Conservation (phyloP, 2,797 vertebrate genomes). For the Spinibarbus caldwelli region DNA sequence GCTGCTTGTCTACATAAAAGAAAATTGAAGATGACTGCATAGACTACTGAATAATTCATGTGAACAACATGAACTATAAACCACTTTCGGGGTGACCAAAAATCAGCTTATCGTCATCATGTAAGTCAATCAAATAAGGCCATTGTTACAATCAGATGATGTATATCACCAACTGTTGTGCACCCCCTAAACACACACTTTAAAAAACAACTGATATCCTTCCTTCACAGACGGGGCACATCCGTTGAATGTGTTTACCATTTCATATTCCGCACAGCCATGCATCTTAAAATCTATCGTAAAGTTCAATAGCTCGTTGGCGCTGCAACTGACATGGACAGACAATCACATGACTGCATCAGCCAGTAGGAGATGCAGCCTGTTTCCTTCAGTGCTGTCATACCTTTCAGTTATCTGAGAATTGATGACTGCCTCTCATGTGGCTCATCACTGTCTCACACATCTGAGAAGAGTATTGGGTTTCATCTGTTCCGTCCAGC, state of each 20-base stretch:
- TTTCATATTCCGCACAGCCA: slow-evolving; percentile 44
- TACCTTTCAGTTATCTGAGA: slow-evolving; percentile 65
- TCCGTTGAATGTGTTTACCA: slow-evolving; percentile 42
- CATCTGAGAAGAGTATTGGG: slow-evolving; percentile 65
- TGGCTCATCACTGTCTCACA: slow-evolving; percentile 61
- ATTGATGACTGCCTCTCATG: slow-evolving; percentile 65
- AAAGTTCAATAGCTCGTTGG: slow-evolving; percentile 58
- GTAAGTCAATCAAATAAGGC: neutral
- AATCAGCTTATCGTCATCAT: neutral
- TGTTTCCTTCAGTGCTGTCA: slow-evolving; percentile 47
- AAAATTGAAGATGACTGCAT: neutral
- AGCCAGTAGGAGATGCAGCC: slow-evolving; percentile 28
- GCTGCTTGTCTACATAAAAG: neutral
- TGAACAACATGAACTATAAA: neutral
- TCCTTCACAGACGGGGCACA: slow-evolving; percentile 35
- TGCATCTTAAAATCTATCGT: slow-evolving; percentile 63
- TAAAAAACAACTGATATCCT: slow-evolving; percentile 33
- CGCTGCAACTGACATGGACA: slow-evolving; percentile 57
- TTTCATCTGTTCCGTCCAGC: slow-evolving; percentile 56
- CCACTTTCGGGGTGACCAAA: neutral
- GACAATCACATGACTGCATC: slow-evolving; percentile 52
- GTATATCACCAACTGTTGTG: slow-evolving; percentile 6
- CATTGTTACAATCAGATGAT: slow-evolving; percentile 7
- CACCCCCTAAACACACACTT: neutral
- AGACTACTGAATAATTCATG: neutral